phyloP scores from a whole-genome alignment of 2,888 invertebrate species.

The Yponomeuta sedellus region DNA sequence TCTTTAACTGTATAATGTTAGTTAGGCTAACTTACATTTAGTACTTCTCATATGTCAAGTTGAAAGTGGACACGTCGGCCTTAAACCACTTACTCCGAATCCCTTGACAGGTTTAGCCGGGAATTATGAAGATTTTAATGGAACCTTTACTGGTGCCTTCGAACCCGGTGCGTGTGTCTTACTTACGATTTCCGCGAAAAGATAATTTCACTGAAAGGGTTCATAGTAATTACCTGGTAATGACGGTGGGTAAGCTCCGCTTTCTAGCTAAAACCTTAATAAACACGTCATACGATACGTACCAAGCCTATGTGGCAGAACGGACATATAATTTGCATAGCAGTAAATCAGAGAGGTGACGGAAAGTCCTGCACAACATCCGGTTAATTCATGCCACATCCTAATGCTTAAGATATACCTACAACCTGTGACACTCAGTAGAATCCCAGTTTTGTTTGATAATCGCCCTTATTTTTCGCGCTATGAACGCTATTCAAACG shows the following conservation, averaged over 20 bases:
- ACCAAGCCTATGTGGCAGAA: slow-evolving; percentile 16
- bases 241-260: not conserved
- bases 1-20: no score
- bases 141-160: not conserved
- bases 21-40: no score
- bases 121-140: not conserved
- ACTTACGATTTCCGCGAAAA: not conserved
- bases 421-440: not conserved
- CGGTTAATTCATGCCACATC: slow-evolving; percentile 34
- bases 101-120: not conserved
- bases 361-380: slow-evolving; percentile 42
- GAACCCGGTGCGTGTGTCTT: not conserved
- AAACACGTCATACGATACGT: not conserved
- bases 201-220: not conserved
- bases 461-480: no score
- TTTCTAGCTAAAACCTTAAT: not conserved
- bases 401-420: not conserved
- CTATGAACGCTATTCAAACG: no score
- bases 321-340: slow-evolving; percentile 53
- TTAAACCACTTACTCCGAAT: not conserved
- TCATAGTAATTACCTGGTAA: not conserved
- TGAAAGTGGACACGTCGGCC: no score
- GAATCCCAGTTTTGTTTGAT: not conserved
- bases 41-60: no score
- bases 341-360: slow-evolving; percentile 52